Evolutionary conservation across 2,888 invertebrate species (phyloP), one percentile per base, ranked within the genome.

Genomic region (Trichacis sp.): DNA sequence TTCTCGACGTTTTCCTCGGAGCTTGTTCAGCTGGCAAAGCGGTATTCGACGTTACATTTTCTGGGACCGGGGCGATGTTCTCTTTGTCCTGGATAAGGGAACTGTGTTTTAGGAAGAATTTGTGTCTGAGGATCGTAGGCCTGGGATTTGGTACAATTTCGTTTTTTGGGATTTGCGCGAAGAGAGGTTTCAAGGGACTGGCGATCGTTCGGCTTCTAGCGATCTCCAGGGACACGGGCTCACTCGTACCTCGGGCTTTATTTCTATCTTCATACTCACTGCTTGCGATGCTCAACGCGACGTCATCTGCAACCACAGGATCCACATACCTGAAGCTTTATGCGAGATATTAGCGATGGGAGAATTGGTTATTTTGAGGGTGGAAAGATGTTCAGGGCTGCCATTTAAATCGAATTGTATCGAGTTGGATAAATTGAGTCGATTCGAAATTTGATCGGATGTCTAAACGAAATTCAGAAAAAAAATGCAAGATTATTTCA

Each of bases 261-360:
- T 24, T 24, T 17, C 11, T 47, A 33, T 20, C 43, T 8, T 40
- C 33, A 59, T 55, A 55, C 51, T 55, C 56, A 63, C 67, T 69
- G 72, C 69, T 70, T 50, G 56, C 70, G 50, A 63, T 71, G 69
- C 75, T 72, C 64, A 68, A 68, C 50, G 64, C 61, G 71, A 68
- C 73, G 68, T 53, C 64, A 80, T 80, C 80, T 80, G 80, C 58
- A 76, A 82, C 70, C 69, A 79, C 70, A 77, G 76, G 68, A 75
- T 72, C 78, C 76, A 51, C 60, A 18, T 15, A 43, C 48, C 3
- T 42, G 8, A 12, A 24, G 24, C 24, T 24, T 24, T 5, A 24
- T 24, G 24, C 3, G 14, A 11, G 9, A 38, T 38, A 6, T 38
- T 38, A 38, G 38, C n/a, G n/a, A n/a, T 24, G 24, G 24, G 24